Evolutionary conservation across 1,140 invertebrate species (phyloP), one percentile per base, ranked within the genome.

Genomic region (Trichonephila clavata): DNA sequence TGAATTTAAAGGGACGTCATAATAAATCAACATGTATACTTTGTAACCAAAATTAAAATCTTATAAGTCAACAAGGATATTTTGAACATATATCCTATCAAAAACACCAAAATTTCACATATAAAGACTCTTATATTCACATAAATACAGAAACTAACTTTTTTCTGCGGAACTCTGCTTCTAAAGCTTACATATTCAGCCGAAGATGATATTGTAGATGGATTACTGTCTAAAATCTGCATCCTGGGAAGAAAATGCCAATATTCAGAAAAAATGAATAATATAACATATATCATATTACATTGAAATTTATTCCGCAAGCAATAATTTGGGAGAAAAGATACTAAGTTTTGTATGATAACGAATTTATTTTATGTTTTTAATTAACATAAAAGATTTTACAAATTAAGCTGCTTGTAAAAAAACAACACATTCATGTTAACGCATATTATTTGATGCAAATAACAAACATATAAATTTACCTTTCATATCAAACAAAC

Each of bases 131-230:
- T 50, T 10, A 50, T 50, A 50, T 50, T 50, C 2, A 50, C 7
- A 10, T 50, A 50, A 83, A 20, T 16, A 10, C n/a, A 27, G 86
- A 68, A 83, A 90, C 24, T 92, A 27, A 89, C 90, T 86, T 89
- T 97, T 95, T 97, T 97, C 24, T 98, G 96, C 57, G 98, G 97
- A 90, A 98, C 97, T 93, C 97, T 98, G 95, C 98, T 98, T 93
- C 98, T 96, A 95, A 98, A 98, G 96, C 98, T 98, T 84, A 97
- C 96, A 96, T 98, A 98, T 96, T 98, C 98, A 94, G 97, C 96
- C 20, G 97, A 98, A 95, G 97, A 97, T 13, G 97, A 97, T 94
- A 98, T 96, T 94, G 98, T 97, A 18, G 87, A 89, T 27, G 60
- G 43, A 43, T 83, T 89, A 10, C 14, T 83, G 16, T 90, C 77